A percentile compares a stretch with the other conserved stretches of the same genome.
Conservation (phyloP, 1,140 invertebrate genomes). For the Hermatobates lingyangjiaoensis region DNA sequence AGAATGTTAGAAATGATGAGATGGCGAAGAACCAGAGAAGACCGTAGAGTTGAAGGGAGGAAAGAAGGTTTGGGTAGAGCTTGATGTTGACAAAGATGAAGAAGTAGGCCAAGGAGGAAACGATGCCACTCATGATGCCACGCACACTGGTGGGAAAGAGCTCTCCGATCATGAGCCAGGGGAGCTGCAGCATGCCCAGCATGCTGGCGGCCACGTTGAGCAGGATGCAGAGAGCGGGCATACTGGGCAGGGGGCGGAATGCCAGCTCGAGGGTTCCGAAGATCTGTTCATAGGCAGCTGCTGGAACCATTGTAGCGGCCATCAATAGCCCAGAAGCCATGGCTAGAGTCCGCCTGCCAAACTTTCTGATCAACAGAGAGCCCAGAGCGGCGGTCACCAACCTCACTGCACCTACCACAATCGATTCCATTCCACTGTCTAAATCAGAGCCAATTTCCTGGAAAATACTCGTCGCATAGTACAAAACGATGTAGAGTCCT, state of each 20-base stretch:
- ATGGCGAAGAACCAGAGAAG: constrained; percentile 57
- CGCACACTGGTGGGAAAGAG: constrained; percentile 46
- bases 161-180: constrained; percentile 56
- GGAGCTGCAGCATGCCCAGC: constrained; percentile 49
- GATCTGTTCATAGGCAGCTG: constrained; percentile 26
- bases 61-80: constrained; percentile 40
- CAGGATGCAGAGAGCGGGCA: constrained; percentile 40
- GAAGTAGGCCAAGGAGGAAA: constrained; percentile 45
- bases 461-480: constrained; percentile 51
- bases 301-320: constrained; percentile 31
- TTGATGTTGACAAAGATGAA: constrained; percentile 50
- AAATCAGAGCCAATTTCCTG: constrained; percentile 41
- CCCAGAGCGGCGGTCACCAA: constrained; percentile 45
- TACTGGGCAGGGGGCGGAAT: constrained; percentile 27
- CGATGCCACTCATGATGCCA: constrained; percentile 44
- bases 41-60: constrained; percentile 37
- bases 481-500: constrained; percentile 56
- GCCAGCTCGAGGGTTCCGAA: constrained; percentile 23
- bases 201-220: constrained; percentile 48
- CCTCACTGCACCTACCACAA: constrained; percentile 48
- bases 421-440: constrained; percentile 46
- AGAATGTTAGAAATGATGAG: constrained; percentile 39
- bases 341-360: constrained; percentile 43
- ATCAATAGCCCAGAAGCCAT: constrained; percentile 41
- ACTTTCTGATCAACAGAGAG: constrained; percentile 44